Evolutionary conservation across 2,113 vertebrate species (phyloP).

Genomic region (Phyllostomus discolor): DNA sequence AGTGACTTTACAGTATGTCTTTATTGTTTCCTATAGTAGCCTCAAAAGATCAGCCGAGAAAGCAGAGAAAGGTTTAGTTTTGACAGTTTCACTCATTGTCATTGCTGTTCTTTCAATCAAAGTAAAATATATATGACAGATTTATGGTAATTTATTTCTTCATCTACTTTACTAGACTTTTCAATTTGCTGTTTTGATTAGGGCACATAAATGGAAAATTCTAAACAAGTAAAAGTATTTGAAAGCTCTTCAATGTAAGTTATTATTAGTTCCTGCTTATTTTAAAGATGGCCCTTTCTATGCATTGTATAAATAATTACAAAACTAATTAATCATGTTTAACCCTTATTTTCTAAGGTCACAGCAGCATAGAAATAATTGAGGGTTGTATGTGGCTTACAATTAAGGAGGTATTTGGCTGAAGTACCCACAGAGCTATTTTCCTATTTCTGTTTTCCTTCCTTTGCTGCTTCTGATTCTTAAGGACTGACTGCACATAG

Average conservation of each 20-base stretch:
- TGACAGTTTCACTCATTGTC: background rate
- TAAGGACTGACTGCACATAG: background rate
- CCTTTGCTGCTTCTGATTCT: background rate
- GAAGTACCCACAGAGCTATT: background rate
- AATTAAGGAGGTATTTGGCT: background rate
- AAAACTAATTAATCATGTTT: conserved; percentile 28
- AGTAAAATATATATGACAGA: background rate
- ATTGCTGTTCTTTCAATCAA: background rate
- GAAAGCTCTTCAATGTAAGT: conserved; percentile 2
- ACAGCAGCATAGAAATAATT: background rate
- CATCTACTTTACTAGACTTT: background rate
- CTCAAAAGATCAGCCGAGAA: background rate
- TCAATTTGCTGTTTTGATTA: conserved; percentile 33
- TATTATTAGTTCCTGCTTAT: conserved; percentile 26
- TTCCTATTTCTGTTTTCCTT: background rate
- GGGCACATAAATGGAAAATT: background rate
- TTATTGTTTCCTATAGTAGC: background rate
- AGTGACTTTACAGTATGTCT: background rate
- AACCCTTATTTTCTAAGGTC: conserved; percentile 16
- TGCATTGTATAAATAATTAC: conserved; percentile 10
- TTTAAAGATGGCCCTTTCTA: conserved; percentile 6
- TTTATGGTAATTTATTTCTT: background rate
- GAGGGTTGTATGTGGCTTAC: background rate
- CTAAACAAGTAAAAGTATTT: conserved; percentile 2
- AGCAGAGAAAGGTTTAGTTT: background rate